A percentile compares a stretch with the other conserved stretches of the same genome.
Conservation (phyloP, 1,140 invertebrate species). For the Adelges cooleyi region DNA sequence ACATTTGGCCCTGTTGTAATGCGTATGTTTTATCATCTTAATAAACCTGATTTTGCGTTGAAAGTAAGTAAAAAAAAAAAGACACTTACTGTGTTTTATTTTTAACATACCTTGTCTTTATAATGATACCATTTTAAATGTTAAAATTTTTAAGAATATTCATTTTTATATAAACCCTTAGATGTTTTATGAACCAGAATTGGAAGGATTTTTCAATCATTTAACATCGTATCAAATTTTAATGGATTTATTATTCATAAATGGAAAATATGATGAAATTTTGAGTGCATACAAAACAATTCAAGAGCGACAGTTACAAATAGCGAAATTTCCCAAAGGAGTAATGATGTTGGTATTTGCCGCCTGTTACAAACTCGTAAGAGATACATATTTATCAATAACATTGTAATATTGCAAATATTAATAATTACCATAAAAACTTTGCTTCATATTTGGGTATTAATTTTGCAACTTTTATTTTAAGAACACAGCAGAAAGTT, state of each 20-base stretch:
- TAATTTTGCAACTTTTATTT: slow-evolving; percentile 33
- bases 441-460: background rate
- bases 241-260: slow-evolving; percentile 57
- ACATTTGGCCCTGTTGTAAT: slow-evolving; percentile 73
- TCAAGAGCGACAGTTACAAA: slow-evolving; percentile 45
- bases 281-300: slow-evolving; percentile 50
- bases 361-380: slow-evolving; percentile 65
- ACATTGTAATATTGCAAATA: background rate
- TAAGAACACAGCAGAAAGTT: slow-evolving; percentile 58
- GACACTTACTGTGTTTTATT: background rate
- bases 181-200: slow-evolving; percentile 50
- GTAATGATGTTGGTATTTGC: slow-evolving; percentile 50
- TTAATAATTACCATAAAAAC: background rate
- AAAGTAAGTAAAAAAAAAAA: slow-evolving; percentile 37
- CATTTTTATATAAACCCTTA: slow-evolving; percentile 38
- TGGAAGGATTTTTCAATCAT: slow-evolving; percentile 58
- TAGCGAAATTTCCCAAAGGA: slow-evolving; percentile 54
- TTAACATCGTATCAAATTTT: slow-evolving; percentile 53
- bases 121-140: too few species aligned
- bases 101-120: too few species aligned
- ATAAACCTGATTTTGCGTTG: slow-evolving; percentile 55
- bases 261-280: slow-evolving; percentile 56
- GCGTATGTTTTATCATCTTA: slow-evolving; percentile 59
- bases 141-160: background rate
- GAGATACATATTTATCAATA: background rate